phyloP scores from a whole-genome alignment of 2,888 invertebrate species.

The Mimas tiliae region DNA sequence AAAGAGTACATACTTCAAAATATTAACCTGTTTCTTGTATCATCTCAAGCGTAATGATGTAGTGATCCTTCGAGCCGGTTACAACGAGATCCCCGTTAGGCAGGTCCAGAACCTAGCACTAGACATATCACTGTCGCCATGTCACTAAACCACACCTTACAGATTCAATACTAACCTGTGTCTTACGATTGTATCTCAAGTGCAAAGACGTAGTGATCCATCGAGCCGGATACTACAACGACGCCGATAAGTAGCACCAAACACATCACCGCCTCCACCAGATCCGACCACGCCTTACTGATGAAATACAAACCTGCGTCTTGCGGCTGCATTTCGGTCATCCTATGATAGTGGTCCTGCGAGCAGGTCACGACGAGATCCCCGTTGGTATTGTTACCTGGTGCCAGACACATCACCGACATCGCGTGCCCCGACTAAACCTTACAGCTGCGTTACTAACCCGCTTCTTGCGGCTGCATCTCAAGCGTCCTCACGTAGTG shows the following conservation, averaged over 20 bases:
- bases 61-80: constrained; percentile 94
- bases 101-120: constrained; percentile 83
- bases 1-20: no score
- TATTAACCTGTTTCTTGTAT: no score
- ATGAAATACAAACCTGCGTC: no score
- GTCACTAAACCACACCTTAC: constrained; percentile 91
- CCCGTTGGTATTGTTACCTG: no score
- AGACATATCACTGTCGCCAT: constrained; percentile 94
- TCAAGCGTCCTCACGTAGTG: constrained; percentile 87
- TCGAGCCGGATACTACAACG: no score
- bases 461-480: constrained; percentile 82
- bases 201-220: no score
- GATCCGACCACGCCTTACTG: no score
- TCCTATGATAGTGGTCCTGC: not conserved
- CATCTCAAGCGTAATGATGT: constrained; percentile 86
- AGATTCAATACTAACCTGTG: constrained; percentile 88
- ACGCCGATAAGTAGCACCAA: no score
- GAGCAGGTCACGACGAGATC: constrained; percentile 90
- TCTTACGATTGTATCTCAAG: no score
- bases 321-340: constrained; percentile 78
- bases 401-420: not conserved
- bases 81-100: constrained; percentile 87
- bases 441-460: constrained; percentile 38
- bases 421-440: not conserved
- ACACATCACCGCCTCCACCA: no score